Conservation (phyloP, 1,140 invertebrate species). For the Trachymyrmex septentrionalis region DNA sequence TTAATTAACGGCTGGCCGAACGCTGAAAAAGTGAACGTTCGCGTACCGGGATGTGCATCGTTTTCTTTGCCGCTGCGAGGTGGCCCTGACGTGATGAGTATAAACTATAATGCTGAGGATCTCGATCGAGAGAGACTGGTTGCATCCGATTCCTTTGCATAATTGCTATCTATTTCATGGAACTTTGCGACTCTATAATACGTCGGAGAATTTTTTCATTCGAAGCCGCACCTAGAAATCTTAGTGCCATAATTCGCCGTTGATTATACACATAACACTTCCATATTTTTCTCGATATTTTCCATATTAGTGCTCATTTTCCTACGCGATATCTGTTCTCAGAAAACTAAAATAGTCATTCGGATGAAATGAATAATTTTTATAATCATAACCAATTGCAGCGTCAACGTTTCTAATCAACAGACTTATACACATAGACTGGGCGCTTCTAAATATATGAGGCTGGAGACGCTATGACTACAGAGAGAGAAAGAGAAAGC, state of each 20-base stretch:
- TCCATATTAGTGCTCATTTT: not conserved
- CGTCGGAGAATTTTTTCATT: not conserved
- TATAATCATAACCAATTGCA: not conserved
- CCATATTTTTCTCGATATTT: not conserved
- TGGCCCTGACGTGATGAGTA: not conserved
- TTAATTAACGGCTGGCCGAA: conserved; percentile 42
- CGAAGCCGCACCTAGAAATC: not conserved
- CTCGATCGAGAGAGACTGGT: not conserved
- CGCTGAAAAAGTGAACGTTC: conserved; percentile 33
- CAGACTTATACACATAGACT: too few relatives aligned
- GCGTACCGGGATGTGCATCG: conserved; percentile 26
- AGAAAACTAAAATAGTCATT: not conserved
- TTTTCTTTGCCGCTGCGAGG: not conserved
- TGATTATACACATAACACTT: not conserved
- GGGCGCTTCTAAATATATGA: too few relatives aligned
- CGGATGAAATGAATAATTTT: not conserved
- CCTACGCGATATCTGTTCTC: not conserved
- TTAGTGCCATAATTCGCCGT: not conserved
- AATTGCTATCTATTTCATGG: conserved; percentile 16
- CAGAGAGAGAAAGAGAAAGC: too few relatives aligned
- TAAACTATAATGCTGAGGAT: not conserved
- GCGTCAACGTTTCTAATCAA: too few relatives aligned
- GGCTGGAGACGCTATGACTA: too few relatives aligned
- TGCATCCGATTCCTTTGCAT: conserved; percentile 25
- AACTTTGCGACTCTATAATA: not conserved